Conservation (phyloP, 2,113 vertebrate species). For the Proteles cristata region DNA sequence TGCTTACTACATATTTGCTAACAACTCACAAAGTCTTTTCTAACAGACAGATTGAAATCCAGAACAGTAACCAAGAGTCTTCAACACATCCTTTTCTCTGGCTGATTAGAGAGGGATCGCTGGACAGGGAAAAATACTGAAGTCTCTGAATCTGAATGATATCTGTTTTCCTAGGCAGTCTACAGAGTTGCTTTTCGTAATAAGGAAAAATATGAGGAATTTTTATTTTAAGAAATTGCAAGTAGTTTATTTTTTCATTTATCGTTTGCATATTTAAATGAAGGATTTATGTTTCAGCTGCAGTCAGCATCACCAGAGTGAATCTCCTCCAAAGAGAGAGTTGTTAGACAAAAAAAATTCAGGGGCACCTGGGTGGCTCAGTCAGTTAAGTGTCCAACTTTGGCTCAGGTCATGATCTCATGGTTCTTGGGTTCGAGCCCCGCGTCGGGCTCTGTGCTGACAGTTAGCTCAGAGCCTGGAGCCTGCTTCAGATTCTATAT, state of each 20-base stretch:
- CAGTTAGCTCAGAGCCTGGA: too few relatives aligned
- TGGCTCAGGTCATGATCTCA: too few relatives aligned
- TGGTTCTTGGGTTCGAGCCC: too few relatives aligned
- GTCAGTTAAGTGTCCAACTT: too few relatives aligned
- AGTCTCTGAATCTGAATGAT: background rate
- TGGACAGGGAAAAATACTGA: background rate
- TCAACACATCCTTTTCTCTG: background rate
- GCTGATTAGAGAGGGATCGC: background rate
- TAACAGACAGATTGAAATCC: background rate
- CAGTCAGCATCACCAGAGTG: background rate
- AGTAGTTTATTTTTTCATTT: background rate
- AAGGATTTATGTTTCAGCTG: background rate
- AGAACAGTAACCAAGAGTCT: background rate
- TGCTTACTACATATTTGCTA: background rate
- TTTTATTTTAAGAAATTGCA: background rate
- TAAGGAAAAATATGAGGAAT: background rate
- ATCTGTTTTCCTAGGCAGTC: background rate
- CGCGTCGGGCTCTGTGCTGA: too few relatives aligned
- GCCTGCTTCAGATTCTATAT: too few relatives aligned
- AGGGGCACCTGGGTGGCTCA: too few relatives aligned
- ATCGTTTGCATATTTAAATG: slow-evolving; percentile 27
- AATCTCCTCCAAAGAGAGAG: background rate
- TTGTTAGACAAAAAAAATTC: background rate
- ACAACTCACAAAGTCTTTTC: background rate
- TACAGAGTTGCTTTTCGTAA: background rate